Percentiles rank a stretch among this genome's conserved stretches.
phyloP scores from a whole-genome alignment of 1,140 invertebrate species.

The Drosophila subobscura region DNA sequence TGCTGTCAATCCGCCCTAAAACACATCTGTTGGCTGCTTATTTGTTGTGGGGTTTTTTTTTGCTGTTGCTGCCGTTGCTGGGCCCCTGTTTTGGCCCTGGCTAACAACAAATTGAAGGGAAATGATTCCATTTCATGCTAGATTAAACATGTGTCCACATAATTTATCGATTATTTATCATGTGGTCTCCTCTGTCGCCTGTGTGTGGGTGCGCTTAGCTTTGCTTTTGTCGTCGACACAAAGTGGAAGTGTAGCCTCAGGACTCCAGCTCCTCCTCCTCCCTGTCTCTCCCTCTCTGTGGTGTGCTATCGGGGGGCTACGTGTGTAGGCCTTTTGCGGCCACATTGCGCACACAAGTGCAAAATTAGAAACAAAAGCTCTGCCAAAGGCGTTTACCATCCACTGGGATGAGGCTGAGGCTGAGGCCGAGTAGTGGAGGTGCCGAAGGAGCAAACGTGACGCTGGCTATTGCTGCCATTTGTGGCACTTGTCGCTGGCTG shows the following conservation, averaged over 20 bases:
- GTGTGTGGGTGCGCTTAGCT: slow-evolving; percentile 21
- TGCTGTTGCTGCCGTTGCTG: slow-evolving; percentile 6
- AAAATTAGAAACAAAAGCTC: slow-evolving; percentile 79
- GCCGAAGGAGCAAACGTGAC: slow-evolving; percentile 31
- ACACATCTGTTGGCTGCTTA: slow-evolving; percentile 60
- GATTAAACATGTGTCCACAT: slow-evolving; percentile 83
- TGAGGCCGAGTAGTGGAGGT: background rate
- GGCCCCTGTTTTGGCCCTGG: slow-evolving; percentile 51
- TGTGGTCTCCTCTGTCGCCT: slow-evolving; percentile 65
- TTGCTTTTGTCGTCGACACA: slow-evolving; percentile 19
- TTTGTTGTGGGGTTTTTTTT: slow-evolving; percentile 45
- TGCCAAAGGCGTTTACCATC: slow-evolving; percentile 62
- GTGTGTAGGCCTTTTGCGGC: slow-evolving; percentile 59
- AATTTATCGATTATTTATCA: slow-evolving; percentile 83
- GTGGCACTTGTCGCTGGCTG: slow-evolving; percentile 29
- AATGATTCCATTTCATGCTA: slow-evolving; percentile 83
- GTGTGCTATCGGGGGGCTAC: background rate
- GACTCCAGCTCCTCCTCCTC: slow-evolving; percentile 35
- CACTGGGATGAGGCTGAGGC: too few species aligned
- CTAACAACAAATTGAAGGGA: slow-evolving; percentile 83
- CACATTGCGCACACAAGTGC: slow-evolving; percentile 75
- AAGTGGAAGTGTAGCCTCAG: slow-evolving; percentile 55
- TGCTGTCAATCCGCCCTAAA: slow-evolving; percentile 4
- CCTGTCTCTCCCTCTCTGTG: slow-evolving; percentile 9
- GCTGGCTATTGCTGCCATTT: slow-evolving; percentile 37